Base-by-base conservation (phyloP, 2,797 vertebrate genomes). In the Rhodeus uyekii region DNA sequence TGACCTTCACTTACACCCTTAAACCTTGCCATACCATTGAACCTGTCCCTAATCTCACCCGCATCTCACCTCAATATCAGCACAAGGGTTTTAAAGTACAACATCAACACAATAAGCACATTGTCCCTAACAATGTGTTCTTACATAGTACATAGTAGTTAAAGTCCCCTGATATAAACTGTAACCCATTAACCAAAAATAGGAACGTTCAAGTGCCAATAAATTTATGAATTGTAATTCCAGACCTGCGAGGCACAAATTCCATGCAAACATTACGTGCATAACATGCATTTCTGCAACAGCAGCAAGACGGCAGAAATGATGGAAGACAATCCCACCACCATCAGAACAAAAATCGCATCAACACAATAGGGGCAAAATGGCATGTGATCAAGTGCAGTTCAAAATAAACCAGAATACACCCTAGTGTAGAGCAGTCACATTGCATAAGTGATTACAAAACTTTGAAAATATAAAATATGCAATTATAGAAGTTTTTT, bases 361-460 rank as follows among this genome's bases (percentile, higher is more conserved):
- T 61, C 27, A 44, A 22, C 86, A 82, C 50, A 85, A 12, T 22
- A 24, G n/a, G 24, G 53, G 2, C 5, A 4, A n/a, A 24, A 78
- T 85, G 82, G 83, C 80, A 84, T 94, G 91, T 91, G 87, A 73
- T 87, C 75, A 61, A 84, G 81, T 85, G 86, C 53, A 27, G 39
- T 46, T 60, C 86, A 82, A 88, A 85, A 77, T 87, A 87, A 85
- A 60, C 36, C 78, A 80, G 84, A 72, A n/a, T 82, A 84, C 32
- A 46, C 14, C 22, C 58, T 58, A 76, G 34, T 34, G 36, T 2
- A 78, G 75, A 87, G 81, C 86, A 86, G 87, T 22, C 50, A 85
- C 36, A 84, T 84, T 69, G 44, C 78, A 84, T 68, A 75, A 79
- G 64, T 34, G 74, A 79, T n/a, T 39, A 53, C 14, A 68, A 81